phyloP scores from a whole-genome alignment of 2,797 vertebrate genomes.

The Alca torda region DNA sequence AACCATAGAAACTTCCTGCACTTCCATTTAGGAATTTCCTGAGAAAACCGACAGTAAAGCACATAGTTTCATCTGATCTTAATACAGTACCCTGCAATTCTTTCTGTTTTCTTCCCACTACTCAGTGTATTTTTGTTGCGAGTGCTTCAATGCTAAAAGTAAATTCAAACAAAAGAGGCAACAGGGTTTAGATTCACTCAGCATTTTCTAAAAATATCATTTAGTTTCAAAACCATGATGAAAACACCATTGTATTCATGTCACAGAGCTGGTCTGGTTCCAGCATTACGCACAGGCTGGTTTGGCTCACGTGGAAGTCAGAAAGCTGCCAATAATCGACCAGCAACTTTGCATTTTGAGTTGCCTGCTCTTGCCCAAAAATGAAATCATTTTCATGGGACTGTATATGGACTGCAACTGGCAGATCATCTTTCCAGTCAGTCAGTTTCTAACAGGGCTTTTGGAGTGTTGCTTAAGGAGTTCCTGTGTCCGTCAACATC shows the following conservation, averaged over 20 bases:
- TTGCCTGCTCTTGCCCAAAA: background rate
- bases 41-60: background rate
- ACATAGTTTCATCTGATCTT: background rate
- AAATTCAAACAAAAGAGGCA: background rate
- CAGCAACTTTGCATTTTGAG: background rate
- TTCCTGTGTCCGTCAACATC: background rate
- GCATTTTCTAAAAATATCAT: background rate
- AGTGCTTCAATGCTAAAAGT: background rate
- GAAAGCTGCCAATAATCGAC: background rate
- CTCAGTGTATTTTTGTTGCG: background rate
- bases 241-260: background rate
- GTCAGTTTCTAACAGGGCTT: background rate
- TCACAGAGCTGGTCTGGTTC: background rate
- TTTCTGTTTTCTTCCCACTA: background rate
- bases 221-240: background rate
- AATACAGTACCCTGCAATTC: background rate
- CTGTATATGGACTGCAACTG: background rate
- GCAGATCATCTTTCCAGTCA: background rate
- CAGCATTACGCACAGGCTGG: background rate
- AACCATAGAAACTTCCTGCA: background rate
- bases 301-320: background rate
- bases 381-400: background rate
- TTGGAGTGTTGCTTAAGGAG: background rate
- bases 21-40: background rate
- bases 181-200: background rate